phyloP scores from a whole-genome alignment of 2,113 vertebrate species.

The Bufo bufo region DNA sequence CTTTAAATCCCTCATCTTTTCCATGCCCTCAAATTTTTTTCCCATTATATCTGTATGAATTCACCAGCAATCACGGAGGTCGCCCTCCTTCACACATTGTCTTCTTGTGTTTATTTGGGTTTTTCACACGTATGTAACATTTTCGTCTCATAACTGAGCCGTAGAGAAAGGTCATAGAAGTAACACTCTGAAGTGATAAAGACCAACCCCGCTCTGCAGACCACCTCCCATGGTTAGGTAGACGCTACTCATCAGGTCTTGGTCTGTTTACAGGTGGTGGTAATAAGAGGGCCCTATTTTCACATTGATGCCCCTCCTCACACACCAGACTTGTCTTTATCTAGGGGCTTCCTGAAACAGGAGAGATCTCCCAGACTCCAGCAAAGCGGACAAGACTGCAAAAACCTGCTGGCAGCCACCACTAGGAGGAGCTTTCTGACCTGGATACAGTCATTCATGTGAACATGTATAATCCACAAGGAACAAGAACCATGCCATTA shows the following conservation, averaged over 20 bases:
- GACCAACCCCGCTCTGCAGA: neutral
- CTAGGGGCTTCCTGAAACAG: too few relatives aligned
- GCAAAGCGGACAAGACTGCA: too few relatives aligned
- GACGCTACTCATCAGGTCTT: neutral
- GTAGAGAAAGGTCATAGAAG: neutral
- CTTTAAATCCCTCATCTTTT: neutral
- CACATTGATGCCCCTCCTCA: too few relatives aligned
- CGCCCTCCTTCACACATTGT: neutral
- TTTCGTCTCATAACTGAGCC: neutral
- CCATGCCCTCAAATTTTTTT: neutral
- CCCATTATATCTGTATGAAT: neutral
- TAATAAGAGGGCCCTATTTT: too few relatives aligned
- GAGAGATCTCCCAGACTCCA: too few relatives aligned
- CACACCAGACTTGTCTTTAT: too few relatives aligned
- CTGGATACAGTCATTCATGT: too few relatives aligned
- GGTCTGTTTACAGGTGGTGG: neutral
- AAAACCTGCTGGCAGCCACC: too few relatives aligned
- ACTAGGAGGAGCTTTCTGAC: too few relatives aligned
- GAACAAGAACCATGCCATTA: too few relatives aligned
- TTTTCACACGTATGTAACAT: constrained; percentile 1
- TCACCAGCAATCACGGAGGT: neutral
- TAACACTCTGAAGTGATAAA: neutral
- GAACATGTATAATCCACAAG: too few relatives aligned
- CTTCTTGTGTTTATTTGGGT: constrained; percentile 13
- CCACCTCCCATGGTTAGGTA: neutral